Percentiles rank a stretch among this genome's conserved stretches.
phyloP scores from a whole-genome alignment of 2,888 invertebrate species.

The Adineta ricciae region DNA sequence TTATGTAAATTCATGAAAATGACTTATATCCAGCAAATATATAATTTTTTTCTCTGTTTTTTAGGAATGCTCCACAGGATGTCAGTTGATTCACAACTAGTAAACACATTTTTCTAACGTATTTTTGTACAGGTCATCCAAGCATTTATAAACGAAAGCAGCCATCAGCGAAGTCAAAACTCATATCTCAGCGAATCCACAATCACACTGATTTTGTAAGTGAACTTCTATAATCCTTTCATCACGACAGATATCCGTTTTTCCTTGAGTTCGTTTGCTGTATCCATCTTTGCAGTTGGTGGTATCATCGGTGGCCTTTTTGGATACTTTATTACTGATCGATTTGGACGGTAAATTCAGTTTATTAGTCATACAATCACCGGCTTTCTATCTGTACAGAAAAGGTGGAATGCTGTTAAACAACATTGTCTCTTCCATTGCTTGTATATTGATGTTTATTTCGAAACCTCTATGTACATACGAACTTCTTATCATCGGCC shows the following conservation, averaged over 20 bases:
- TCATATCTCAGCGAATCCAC: not conserved
- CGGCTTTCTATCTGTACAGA: slow-evolving; percentile 54
- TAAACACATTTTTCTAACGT: not conserved
- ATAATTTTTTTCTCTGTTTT: not conserved
- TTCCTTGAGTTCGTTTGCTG: slow-evolving; percentile 60
- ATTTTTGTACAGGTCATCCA: not conserved
- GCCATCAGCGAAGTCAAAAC: not conserved
- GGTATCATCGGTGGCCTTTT: slow-evolving; percentile 94
- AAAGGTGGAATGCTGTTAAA: slow-evolving; percentile 68
- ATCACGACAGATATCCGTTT: slow-evolving; percentile 33
- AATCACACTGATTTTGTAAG: not conserved
- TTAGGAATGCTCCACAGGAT: slow-evolving; percentile 63
- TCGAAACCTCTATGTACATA: slow-evolving; percentile 82
- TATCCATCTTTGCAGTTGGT: slow-evolving; percentile 93
- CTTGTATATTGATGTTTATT: slow-evolving; percentile 67
- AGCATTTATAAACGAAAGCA: not conserved
- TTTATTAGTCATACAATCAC: not conserved
- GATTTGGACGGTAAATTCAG: slow-evolving; percentile 21
- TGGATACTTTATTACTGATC: slow-evolving; percentile 41
- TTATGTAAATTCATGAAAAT: slow-evolving; percentile 52
- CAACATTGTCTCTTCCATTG: not conserved
- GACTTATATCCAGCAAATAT: not conserved
- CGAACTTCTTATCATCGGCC: slow-evolving; percentile 88
- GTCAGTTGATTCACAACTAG: slow-evolving; percentile 53
- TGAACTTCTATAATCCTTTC: not conserved